phyloP scores from a whole-genome alignment of 2,113 vertebrate genomes.

The Oryzias melastigma region DNA sequence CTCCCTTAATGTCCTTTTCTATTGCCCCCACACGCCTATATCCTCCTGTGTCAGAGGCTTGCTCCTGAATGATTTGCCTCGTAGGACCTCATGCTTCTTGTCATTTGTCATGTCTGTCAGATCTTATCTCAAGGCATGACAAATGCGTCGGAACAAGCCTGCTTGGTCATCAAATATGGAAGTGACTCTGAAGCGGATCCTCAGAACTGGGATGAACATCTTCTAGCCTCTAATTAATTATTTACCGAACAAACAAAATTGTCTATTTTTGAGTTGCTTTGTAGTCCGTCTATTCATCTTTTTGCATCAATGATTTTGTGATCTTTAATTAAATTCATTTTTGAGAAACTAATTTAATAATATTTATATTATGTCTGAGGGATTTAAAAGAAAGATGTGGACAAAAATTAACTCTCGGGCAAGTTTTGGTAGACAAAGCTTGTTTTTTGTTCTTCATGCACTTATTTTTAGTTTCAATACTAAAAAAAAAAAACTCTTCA shows the following conservation, averaged over 20 bases:
- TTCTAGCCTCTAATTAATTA: neutral
- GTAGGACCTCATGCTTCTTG: slow-evolving; percentile 33
- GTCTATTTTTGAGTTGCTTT: too few relatives aligned
- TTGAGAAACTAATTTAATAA: too few relatives aligned
- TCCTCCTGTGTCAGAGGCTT: slow-evolving; percentile 10
- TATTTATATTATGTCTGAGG: too few relatives aligned
- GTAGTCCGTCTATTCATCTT: too few relatives aligned
- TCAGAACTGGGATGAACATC: slow-evolving; percentile 1
- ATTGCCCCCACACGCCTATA: slow-evolving; percentile 2
- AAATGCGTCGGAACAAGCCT: slow-evolving; percentile 6
- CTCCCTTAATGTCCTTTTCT: slow-evolving; percentile 1
- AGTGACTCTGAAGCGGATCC: slow-evolving; percentile 4
- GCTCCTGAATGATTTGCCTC: slow-evolving; percentile 30
- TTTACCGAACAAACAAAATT: neutral
- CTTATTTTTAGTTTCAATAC: too few relatives aligned
- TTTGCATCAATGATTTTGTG: too few relatives aligned
- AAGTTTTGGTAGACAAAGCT: too few relatives aligned
- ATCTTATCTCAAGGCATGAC: slow-evolving; percentile 44
- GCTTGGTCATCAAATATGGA: slow-evolving; percentile 27
- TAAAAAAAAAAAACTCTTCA: too few relatives aligned
- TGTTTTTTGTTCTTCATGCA: too few relatives aligned
- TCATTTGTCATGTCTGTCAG: slow-evolving; percentile 36
- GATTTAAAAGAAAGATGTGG: too few relatives aligned
- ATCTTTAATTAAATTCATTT: too few relatives aligned
- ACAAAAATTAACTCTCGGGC: too few relatives aligned